Percentiles rank a stretch among this genome's conserved stretches.
phyloP scores from a whole-genome alignment of 1,140 invertebrate genomes.

The Drosophila paulistorum region DNA sequence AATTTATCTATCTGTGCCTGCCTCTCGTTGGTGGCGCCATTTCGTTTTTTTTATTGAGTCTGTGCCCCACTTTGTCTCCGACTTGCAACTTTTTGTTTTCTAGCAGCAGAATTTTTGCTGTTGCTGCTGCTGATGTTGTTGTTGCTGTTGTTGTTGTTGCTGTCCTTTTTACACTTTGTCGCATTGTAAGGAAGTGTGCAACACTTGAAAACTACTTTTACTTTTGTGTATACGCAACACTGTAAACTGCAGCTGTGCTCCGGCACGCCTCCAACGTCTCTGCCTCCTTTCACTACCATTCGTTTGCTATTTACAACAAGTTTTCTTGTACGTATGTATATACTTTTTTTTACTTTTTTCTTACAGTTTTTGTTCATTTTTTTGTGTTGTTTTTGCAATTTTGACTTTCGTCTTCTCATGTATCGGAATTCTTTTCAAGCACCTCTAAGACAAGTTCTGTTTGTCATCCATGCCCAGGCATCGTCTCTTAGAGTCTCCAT shows the following conservation, averaged over 20 bases:
- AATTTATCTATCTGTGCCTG: constrained; percentile 3
- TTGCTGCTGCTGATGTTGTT: constrained; percentile 21
- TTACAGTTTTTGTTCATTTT: not conserved
- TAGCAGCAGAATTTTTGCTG: constrained; percentile 37
- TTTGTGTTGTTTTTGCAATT: constrained; percentile 8
- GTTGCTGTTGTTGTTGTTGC: constrained; percentile 29
- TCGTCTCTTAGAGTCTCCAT: constrained; percentile 18
- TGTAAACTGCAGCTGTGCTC: constrained; percentile 35
- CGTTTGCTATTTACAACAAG: constrained; percentile 26
- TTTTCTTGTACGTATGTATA: not conserved
- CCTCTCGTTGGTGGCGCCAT: constrained; percentile 18
- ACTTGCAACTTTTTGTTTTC: constrained; percentile 69
- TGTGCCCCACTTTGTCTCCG: constrained; percentile 68
- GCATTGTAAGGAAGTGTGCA: constrained; percentile 70
- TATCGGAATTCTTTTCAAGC: constrained; percentile 53
- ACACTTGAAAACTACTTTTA: constrained; percentile 76
- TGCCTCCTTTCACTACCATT: not conserved
- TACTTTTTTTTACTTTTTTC: not conserved
- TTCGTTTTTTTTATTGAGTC: constrained; percentile 46
- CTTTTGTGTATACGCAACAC: constrained; percentile 74
- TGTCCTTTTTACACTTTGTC: constrained; percentile 72
- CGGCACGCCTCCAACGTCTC: not conserved
- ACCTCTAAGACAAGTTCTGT: constrained; percentile 48
- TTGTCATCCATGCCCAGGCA: constrained; percentile 24
- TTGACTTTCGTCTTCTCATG: constrained; percentile 22